A percentile compares a stretch with the other conserved stretches of the same genome.
Evolutionary conservation across 2,888 invertebrate species (phyloP).

Genomic region (Itoplectis maculator): DNA sequence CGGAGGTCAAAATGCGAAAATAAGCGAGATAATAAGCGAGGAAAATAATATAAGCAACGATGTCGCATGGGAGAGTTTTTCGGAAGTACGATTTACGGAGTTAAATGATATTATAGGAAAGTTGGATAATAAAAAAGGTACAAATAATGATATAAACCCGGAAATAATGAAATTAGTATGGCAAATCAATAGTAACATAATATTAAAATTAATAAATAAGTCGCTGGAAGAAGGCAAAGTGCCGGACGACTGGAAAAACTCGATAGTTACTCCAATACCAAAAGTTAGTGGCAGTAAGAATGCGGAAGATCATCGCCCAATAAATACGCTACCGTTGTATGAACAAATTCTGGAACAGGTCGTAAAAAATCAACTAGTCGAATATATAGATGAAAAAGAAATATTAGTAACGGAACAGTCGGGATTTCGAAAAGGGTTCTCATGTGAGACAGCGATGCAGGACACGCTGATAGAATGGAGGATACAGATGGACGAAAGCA

Average conservation of each 20-base stretch:
- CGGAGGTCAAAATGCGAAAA: not conserved
- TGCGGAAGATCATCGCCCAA: conserved; percentile 41
- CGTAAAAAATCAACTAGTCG: conserved; percentile 50
- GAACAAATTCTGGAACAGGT: conserved; percentile 59
- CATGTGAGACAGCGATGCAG: conserved; percentile 61
- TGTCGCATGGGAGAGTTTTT: conserved; percentile 1
- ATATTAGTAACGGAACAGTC: conserved; percentile 50
- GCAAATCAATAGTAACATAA: not conserved
- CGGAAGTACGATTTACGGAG: not conserved
- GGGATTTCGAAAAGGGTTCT: conserved; percentile 45
- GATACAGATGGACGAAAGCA: conserved; percentile 31
- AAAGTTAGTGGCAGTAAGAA: conserved; percentile 51
- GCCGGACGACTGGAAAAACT: conserved; percentile 35
- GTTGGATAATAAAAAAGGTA: conserved; percentile 35
- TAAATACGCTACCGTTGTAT: conserved; percentile 58
- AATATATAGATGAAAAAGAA: conserved; percentile 52
- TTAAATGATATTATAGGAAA: conserved; percentile 20
- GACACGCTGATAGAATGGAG: conserved; percentile 49
- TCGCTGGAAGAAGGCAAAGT: conserved; percentile 25
- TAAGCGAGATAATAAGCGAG: not conserved
- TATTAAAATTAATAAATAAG: conserved; percentile 20
- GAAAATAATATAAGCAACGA: not conserved
- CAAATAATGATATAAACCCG: conserved; percentile 11
- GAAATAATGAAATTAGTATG: conserved; percentile 18
- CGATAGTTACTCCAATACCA: conserved; percentile 47